Percentiles rank a stretch among this genome's conserved stretches.
These are phyloP conservation scores for Macrotis lagotis DNA, from an alignment of 2,113 vertebrate genomes.

Conservation along the genomic window DNA sequence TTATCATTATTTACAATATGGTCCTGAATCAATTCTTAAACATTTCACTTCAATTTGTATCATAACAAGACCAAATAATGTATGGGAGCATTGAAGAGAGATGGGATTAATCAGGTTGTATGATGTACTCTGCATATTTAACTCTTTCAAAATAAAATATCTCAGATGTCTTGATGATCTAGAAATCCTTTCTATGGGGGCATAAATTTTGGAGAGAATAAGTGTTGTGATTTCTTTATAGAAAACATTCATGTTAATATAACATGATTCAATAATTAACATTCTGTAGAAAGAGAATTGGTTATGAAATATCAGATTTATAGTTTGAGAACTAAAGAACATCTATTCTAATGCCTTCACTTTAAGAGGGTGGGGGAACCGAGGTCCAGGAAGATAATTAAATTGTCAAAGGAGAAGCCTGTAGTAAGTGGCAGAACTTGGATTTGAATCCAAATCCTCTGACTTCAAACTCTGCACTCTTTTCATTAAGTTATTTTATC, in stretches of 20 bases:
- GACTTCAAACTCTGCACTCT: neutral
- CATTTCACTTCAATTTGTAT: neutral
- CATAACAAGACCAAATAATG: neutral
- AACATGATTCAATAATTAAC: neutral
- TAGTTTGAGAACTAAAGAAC: neutral
- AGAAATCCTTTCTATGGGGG: neutral
- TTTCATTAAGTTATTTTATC: neutral
- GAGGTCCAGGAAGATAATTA: neutral
- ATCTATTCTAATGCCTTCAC: neutral
- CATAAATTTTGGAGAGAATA: neutral
- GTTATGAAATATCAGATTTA: neutral
- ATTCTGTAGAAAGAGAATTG: neutral
- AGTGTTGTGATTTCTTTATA: neutral
- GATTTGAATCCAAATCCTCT: neutral
- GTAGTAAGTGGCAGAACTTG: neutral
- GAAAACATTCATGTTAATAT: neutral
- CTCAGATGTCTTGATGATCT: neutral
- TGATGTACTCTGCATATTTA: neutral
- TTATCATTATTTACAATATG: neutral
- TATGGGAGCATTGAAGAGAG: neutral
- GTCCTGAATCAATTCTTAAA: neutral
- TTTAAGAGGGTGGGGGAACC: neutral
- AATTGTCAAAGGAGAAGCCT: neutral
- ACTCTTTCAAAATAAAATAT: neutral
- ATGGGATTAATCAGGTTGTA: neutral